A percentile compares a stretch with the other conserved stretches of the same genome.
Evolutionary conservation across 2,888 invertebrate species (phyloP).

Genomic region (Allacma fusca): DNA sequence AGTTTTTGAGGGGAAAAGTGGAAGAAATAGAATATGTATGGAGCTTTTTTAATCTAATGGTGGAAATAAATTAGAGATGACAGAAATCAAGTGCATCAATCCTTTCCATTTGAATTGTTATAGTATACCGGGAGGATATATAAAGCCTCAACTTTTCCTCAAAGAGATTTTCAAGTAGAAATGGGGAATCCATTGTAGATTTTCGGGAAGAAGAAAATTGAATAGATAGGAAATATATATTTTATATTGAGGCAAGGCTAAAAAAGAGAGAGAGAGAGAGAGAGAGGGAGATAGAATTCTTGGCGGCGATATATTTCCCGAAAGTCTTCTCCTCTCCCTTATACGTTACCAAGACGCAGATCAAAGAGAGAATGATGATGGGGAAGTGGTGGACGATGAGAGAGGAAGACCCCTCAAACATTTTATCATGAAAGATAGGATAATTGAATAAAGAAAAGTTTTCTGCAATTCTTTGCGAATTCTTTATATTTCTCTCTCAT

Average conservation of each 20-base stretch:
- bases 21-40: not conserved
- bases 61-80: conserved; percentile 36
- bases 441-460: conserved; percentile 61
- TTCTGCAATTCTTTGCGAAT: conserved; percentile 60
- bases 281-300: conserved; percentile 22
- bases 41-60: too few species aligned
- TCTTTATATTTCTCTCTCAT: conserved; percentile 49
- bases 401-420: conserved; percentile 50
- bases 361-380: conserved; percentile 20
- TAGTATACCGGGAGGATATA: not conserved
- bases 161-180: not conserved
- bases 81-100: conserved; percentile 38
- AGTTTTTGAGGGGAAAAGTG: not conserved
- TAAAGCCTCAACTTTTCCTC: not conserved
- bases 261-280: too few species aligned
- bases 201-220: conserved; percentile 21
- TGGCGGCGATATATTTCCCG: conserved; percentile 49
- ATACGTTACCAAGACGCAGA: conserved; percentile 1
- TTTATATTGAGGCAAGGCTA: conserved; percentile 35
- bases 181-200: conserved; percentile 14
- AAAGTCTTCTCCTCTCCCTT: conserved; percentile 32
- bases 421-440: conserved; percentile 58
- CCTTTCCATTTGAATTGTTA: not conserved
- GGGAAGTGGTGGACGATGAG: conserved; percentile 28
- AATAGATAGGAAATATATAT: conserved; percentile 40